phyloP scores from a whole-genome alignment of 2,888 invertebrate genomes.

The Pocota personata region DNA sequence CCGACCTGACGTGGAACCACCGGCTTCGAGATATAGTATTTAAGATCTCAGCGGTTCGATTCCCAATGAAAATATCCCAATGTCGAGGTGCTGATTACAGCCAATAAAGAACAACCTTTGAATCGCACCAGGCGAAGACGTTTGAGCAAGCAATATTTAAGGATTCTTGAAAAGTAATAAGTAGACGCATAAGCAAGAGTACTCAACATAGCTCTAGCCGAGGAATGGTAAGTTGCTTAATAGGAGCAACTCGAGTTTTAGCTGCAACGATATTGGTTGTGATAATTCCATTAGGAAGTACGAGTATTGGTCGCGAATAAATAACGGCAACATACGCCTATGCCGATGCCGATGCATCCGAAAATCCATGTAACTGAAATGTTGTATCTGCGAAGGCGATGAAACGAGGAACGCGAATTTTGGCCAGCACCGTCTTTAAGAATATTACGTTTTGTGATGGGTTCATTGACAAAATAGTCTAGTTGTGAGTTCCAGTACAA shows the following conservation, averaged over 20 bases:
- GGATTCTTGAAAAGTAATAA: too few relatives aligned
- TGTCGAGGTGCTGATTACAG: slow-evolving; percentile 60
- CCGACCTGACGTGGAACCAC: slow-evolving; percentile 64
- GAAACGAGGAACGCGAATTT: background rate
- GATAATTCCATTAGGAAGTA: too few relatives aligned
- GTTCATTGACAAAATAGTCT: background rate
- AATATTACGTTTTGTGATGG: background rate
- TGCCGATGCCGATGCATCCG: too few relatives aligned
- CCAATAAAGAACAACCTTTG: slow-evolving; percentile 76
- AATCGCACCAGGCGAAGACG: slow-evolving; percentile 75
- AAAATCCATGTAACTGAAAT: too few relatives aligned
- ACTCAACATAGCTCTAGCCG: too few relatives aligned
- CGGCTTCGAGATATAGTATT: slow-evolving; percentile 18
- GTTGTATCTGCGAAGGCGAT: background rate
- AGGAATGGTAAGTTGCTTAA: too few relatives aligned
- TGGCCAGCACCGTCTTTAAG: background rate
- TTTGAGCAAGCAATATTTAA: too few relatives aligned
- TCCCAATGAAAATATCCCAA: slow-evolving; percentile 60
- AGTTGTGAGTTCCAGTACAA: slow-evolving; percentile 1
- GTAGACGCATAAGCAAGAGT: too few relatives aligned
- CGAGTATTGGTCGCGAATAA: too few relatives aligned
- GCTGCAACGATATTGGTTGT: too few relatives aligned
- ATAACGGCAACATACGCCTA: too few relatives aligned
- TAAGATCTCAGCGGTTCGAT: slow-evolving; percentile 62
- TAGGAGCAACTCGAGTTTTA: too few relatives aligned